Evolutionary conservation across 2,113 vertebrate species (phyloP).

Genomic region (Nesoenas mayeri): DNA sequence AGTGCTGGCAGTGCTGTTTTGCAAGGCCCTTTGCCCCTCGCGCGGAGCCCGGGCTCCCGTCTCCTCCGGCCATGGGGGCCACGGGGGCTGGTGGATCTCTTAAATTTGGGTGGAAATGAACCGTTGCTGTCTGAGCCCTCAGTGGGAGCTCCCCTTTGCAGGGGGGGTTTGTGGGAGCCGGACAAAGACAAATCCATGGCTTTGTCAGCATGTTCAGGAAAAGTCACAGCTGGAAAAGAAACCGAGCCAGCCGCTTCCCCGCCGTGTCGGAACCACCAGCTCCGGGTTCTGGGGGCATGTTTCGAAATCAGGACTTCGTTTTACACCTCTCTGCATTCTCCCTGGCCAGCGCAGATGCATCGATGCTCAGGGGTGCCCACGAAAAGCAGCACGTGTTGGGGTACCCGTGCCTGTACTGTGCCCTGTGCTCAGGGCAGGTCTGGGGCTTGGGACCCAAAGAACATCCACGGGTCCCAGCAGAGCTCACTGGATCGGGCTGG

Average conservation of each 20-base stretch:
- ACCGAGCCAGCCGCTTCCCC: neutral
- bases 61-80: fast-evolving
- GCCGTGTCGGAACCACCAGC: fast-evolving
- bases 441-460: neutral
- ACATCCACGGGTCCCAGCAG: neutral
- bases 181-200: neutral
- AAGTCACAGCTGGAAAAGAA: neutral
- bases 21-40: neutral
- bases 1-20: fast-evolving
- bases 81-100: neutral
- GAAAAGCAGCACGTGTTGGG: fast-evolving
- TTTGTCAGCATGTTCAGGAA: neutral
- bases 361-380: neutral
- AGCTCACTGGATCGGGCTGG: neutral
- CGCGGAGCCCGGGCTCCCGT: neutral
- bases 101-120: neutral
- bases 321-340: neutral
- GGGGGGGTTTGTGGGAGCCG: neutral
- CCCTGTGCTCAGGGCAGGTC: fast-evolving
- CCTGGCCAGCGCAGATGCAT: fast-evolving
- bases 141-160: neutral
- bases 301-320: neutral
- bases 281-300: fast-evolving
- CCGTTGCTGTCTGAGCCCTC: neutral
- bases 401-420: fast-evolving